These are phyloP conservation scores for Aphaenogaster rudis DNA, from an alignment of 1,140 invertebrate species.

Conservation along the genomic window DNA sequence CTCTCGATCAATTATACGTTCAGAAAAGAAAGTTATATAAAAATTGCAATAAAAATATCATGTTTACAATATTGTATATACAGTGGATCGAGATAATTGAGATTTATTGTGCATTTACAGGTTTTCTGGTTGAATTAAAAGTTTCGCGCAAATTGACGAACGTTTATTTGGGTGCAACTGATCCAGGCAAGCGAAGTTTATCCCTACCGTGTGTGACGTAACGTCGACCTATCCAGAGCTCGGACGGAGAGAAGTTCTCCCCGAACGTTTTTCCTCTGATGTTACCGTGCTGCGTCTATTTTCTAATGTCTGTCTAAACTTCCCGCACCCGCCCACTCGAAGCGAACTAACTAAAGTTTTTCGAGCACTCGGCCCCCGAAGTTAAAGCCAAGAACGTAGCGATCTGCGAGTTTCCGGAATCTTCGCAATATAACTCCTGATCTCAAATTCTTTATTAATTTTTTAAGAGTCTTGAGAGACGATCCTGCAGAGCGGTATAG, in stretches of 20 bases:
- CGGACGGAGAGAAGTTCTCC: slow-evolving; percentile 64
- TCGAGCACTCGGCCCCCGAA: slow-evolving; percentile 56
- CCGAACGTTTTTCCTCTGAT: slow-evolving; percentile 36
- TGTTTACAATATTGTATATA: too few relatives aligned
- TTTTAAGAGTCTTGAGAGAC: slow-evolving; percentile 46
- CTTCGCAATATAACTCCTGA: slow-evolving; percentile 20
- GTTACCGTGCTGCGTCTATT: slow-evolving; percentile 35
- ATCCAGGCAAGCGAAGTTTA: background rate
- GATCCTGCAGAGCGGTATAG: background rate
- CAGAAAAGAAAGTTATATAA: background rate
- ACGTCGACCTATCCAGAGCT: slow-evolving; percentile 27
- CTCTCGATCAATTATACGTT: background rate
- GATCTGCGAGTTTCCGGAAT: slow-evolving; percentile 41
- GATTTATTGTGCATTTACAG: background rate
- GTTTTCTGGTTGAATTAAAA: slow-evolving; percentile 49
- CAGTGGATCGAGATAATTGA: background rate
- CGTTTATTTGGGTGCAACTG: slow-evolving; percentile 46
- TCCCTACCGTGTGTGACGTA: slow-evolving; percentile 33
- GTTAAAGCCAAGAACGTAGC: slow-evolving; percentile 59
- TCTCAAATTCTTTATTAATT: slow-evolving; percentile 74
- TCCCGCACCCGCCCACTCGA: slow-evolving; percentile 42
- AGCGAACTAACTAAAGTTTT: slow-evolving; percentile 61
- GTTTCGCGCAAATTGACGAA: slow-evolving; percentile 59
- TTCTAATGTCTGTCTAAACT: slow-evolving; percentile 71
- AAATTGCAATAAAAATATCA: background rate